A percentile compares a stretch with the other conserved stretches of the same genome.
Conservation (phyloP, 1,140 invertebrate species). For the Pseudomyrmex flavicornis region DNA sequence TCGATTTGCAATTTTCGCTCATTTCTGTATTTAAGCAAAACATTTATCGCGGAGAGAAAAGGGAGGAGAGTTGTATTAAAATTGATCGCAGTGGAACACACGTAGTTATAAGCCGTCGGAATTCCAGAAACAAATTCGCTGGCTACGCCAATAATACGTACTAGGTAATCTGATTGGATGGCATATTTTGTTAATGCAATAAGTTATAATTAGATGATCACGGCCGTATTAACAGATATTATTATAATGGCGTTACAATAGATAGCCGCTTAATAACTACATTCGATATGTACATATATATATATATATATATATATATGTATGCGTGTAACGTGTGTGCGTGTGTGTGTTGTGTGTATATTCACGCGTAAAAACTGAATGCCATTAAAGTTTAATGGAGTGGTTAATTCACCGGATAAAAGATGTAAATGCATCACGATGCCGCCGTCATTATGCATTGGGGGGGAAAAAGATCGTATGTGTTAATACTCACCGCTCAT, state of each 20-base stretch:
- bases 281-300: slow-evolving; percentile 38
- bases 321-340: too few relatives aligned
- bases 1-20: background rate
- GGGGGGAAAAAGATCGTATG: slow-evolving; percentile 39
- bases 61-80: too few relatives aligned
- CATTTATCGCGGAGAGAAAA: too few relatives aligned
- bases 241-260: slow-evolving; percentile 74
- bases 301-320: too few relatives aligned
- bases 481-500: background rate
- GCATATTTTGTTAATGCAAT: slow-evolving; percentile 71
- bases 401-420: slow-evolving; percentile 69
- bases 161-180: slow-evolving; percentile 65
- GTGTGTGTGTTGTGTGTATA: slow-evolving; percentile 50
- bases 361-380: slow-evolving; percentile 71
- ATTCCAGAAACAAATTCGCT: slow-evolving; percentile 59
- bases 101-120: slow-evolving; percentile 37
- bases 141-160: slow-evolving; percentile 53
- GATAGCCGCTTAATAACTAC: slow-evolving; percentile 68
- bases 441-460: slow-evolving; percentile 44
- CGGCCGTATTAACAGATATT: slow-evolving; percentile 70
- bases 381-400: slow-evolving; percentile 75
- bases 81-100: slow-evolving; percentile 30
- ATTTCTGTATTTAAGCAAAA: background rate
- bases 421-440: slow-evolving; percentile 68
- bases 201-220: slow-evolving; percentile 73